Percentiles rank a stretch among this genome's conserved stretches.
These are phyloP conservation scores for Podiceps cristatus DNA, from an alignment of 2,113 vertebrate genomes.

Conservation along the genomic window DNA sequence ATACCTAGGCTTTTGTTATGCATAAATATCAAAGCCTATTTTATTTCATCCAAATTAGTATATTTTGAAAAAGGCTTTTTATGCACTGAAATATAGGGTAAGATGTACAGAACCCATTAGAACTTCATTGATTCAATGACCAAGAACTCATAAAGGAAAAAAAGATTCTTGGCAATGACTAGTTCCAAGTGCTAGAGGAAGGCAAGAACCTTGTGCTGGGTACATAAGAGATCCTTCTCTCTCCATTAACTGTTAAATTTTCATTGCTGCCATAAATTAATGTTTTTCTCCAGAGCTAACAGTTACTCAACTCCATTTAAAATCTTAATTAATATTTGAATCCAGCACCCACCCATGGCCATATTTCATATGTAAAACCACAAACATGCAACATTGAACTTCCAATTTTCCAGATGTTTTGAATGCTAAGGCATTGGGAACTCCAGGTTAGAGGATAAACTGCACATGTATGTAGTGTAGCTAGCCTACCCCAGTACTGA, in stretches of 20 bases:
- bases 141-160: not conserved
- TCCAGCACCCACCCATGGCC: not conserved
- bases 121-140: not conserved
- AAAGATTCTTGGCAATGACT: not conserved
- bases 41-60: not conserved
- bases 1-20: not conserved
- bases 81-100: not conserved
- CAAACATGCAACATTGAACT: rapidly evolving
- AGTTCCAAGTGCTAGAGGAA: not conserved
- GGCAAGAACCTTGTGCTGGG: rapidly evolving
- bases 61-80: not conserved
- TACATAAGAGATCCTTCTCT: not conserved
- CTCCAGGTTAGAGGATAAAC: not conserved
- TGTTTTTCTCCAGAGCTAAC: not conserved
- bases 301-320: not conserved
- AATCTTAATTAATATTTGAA: not conserved
- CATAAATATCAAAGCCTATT: not conserved
- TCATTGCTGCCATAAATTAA: not conserved
- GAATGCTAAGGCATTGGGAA: not conserved
- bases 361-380: not conserved
- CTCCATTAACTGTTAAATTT: not conserved
- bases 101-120: not conserved
- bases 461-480: not conserved
- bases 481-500: too few relatives aligned
- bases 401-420: not conserved